These are phyloP conservation scores for Sarcoramphus papa DNA, from an alignment of 2,797 vertebrate species.

Conservation along the genomic window DNA sequence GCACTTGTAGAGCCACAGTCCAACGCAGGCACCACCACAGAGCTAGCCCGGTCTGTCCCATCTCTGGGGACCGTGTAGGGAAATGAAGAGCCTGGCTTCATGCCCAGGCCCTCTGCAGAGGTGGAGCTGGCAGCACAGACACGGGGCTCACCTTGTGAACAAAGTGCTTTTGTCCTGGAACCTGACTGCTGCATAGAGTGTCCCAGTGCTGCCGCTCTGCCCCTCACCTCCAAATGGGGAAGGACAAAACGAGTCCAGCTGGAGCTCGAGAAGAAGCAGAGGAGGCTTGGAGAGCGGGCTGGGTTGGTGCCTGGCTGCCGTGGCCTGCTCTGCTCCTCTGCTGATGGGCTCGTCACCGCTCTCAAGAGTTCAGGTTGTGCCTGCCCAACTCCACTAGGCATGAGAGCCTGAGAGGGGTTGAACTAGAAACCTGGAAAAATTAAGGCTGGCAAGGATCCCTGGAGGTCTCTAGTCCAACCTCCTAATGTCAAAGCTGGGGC, in stretches of 20 bases:
- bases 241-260: neutral
- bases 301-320: neutral
- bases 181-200: neutral
- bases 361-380: neutral
- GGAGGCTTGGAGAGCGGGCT: neutral
- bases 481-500: neutral
- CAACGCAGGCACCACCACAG: neutral
- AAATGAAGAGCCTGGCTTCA: neutral
- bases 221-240: neutral
- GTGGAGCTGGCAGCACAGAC: neutral
- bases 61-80: rapidly evolving
- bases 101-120: neutral
- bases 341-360: neutral
- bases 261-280: neutral
- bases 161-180: neutral
- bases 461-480: neutral
- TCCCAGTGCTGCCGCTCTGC: neutral
- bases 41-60: rapidly evolving
- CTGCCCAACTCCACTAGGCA: neutral
- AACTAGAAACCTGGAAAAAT: neutral
- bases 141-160: rapidly evolving
- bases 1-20: neutral
- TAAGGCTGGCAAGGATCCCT: neutral
- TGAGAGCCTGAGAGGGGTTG: neutral
- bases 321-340: neutral